Conservation (phyloP, 2,113 vertebrate genomes). For the Lates calcarifer region DNA sequence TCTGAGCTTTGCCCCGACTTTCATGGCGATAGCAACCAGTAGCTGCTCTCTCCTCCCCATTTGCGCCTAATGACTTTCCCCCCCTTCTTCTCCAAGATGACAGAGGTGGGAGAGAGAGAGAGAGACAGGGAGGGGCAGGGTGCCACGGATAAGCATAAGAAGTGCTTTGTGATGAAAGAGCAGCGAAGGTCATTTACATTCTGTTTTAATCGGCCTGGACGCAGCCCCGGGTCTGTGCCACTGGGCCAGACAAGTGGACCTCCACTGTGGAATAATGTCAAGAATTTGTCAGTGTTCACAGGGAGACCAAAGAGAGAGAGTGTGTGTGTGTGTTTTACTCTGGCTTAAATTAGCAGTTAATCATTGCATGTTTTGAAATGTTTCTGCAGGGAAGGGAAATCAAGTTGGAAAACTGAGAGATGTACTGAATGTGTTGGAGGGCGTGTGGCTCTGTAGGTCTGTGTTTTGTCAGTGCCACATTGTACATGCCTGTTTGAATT, state of each 20-base stretch:
- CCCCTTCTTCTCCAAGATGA: conserved; percentile 65
- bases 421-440: not conserved
- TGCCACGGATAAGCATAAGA: conserved; percentile 71
- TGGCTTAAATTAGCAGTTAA: conserved; percentile 11
- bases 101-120: conserved; percentile 67
- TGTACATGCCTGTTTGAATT: conserved; percentile 5
- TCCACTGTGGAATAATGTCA: conserved; percentile 22
- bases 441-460: conserved; percentile 17
- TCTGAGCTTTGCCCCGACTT: conserved; percentile 77
- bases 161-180: conserved; percentile 68
- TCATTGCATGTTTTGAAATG: conserved; percentile 26
- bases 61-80: conserved; percentile 78
- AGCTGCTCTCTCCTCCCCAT: conserved; percentile 82
- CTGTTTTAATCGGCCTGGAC: conserved; percentile 34
- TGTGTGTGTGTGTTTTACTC: not conserved
- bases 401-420: not conserved
- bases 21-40: conserved; percentile 77
- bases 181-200: conserved; percentile 60
- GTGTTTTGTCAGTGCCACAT: conserved; percentile 37
- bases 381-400: not conserved
- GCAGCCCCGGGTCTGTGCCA: conserved; percentile 30
- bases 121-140: conserved; percentile 51
- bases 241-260: conserved; percentile 41
- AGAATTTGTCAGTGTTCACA: conserved; percentile 28
- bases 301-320: not conserved